Evolutionary conservation across 2,797 vertebrate species (phyloP).

Genomic region (Sternarchorhynchus goeldii): DNA sequence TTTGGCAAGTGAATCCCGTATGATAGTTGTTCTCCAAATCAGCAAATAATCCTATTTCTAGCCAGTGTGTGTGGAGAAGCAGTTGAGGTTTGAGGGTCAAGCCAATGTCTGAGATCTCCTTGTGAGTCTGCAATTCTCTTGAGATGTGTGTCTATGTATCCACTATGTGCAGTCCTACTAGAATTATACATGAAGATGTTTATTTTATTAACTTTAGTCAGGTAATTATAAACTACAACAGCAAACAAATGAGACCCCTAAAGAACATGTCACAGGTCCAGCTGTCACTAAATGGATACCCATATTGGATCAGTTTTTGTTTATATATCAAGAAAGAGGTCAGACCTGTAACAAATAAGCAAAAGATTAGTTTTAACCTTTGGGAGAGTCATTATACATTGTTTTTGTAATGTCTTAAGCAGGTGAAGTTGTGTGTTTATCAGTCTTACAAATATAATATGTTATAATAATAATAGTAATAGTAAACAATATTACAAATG

Average conservation of each 20-base stretch:
- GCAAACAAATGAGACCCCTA: too few species aligned
- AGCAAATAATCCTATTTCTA: neutral
- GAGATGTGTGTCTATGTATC: neutral
- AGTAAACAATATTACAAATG: neutral
- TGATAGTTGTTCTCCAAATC: neutral
- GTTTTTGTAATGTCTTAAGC: conserved; percentile 2
- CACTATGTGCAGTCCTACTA: neutral
- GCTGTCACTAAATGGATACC: neutral
- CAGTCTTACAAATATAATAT: too few species aligned
- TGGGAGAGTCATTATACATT: neutral
- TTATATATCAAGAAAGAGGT: neutral
- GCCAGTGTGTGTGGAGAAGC: neutral
- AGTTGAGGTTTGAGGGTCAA: neutral
- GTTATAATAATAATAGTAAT: too few species aligned
- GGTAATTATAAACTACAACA: too few species aligned
- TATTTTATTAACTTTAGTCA: too few species aligned
- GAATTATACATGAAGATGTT: too few species aligned
- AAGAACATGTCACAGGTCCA: too few species aligned
- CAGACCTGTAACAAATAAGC: neutral
- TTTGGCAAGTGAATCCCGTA: neutral
- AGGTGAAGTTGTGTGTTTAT: neutral
- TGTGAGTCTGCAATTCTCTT: neutral
- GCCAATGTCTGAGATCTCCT: neutral
- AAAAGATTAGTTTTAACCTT: neutral
- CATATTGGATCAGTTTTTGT: too few species aligned